These are phyloP conservation scores for Drosophila littoralis DNA, from an alignment of 1,140 invertebrate species.

Conservation along the genomic window DNA sequence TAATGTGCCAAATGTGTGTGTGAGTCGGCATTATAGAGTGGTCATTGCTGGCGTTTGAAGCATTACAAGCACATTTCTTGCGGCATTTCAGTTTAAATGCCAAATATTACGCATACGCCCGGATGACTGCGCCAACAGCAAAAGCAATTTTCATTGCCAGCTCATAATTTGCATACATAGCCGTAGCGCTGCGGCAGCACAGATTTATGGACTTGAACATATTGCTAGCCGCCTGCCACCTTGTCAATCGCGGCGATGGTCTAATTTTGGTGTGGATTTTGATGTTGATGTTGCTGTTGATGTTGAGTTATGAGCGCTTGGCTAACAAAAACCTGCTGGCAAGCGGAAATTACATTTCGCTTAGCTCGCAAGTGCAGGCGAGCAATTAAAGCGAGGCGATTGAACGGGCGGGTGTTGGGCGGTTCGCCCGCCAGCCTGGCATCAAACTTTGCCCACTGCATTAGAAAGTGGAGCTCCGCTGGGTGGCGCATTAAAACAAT, in stretches of 20 bases:
- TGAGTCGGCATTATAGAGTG: conserved; percentile 24
- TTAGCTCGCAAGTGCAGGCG: conserved; percentile 46
- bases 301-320: conserved; percentile 61
- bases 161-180: conserved; percentile 30
- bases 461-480: conserved; percentile 46
- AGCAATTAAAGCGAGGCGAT: conserved; percentile 64
- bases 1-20: conserved; percentile 50
- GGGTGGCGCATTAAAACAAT: conserved; percentile 35
- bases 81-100: conserved; percentile 17
- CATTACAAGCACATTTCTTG: conserved; percentile 35
- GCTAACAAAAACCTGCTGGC: conserved; percentile 38
- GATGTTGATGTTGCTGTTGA: conserved; percentile 31
- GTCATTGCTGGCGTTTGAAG: conserved; percentile 45
- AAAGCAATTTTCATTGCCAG: background rate
- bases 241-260: conserved; percentile 28
- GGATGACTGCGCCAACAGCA: background rate
- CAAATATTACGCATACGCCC: conserved; percentile 69
- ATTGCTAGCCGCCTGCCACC: background rate
- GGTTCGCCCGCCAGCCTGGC: background rate
- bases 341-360: conserved; percentile 76
- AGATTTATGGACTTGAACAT: conserved; percentile 13
- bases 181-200: background rate
- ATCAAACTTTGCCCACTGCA: conserved; percentile 57
- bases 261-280: background rate
- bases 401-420: background rate